Percentiles rank a stretch among this genome's conserved stretches.
phyloP scores from a whole-genome alignment of 2,797 vertebrate genomes.

The Syngnathus rostellatus region DNA sequence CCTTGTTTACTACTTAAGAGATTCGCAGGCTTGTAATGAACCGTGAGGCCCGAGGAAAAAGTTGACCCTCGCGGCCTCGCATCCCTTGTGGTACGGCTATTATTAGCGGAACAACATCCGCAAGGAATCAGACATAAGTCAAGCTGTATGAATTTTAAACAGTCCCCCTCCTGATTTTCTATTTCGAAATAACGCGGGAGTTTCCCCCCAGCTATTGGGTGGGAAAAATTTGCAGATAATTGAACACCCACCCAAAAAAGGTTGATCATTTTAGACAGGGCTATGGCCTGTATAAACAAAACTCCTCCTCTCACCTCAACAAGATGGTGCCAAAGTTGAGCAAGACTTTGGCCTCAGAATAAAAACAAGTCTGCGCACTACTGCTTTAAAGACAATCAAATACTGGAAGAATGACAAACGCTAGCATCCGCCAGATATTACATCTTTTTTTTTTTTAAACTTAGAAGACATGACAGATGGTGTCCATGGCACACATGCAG shows the following conservation, averaged over 20 bases:
- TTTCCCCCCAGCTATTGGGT: background rate
- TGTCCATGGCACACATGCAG: slow-evolving; percentile 11
- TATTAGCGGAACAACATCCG: background rate
- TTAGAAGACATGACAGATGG: background rate
- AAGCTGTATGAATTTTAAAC: background rate
- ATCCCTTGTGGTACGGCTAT: slow-evolving; percentile 20
- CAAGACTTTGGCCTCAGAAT: background rate
- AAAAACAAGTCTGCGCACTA: no score
- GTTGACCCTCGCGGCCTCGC: slow-evolving; percentile 18
- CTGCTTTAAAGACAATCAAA: no score
- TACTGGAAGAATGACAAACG: no score
- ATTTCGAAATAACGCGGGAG: background rate
- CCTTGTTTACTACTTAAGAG: slow-evolving; percentile 34
- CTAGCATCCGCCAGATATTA: background rate
- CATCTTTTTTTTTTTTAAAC: no score
- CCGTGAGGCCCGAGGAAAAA: slow-evolving; percentile 19
- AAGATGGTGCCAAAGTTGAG: background rate
- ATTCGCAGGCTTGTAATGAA: slow-evolving; percentile 32
- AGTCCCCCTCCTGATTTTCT: background rate
- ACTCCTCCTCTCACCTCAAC: background rate
- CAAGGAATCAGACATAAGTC: background rate
- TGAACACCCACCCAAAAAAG: background rate
- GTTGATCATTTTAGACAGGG: background rate
- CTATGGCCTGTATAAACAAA: no score
- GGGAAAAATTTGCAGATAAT: background rate